Base-by-base conservation (phyloP, 1,140 invertebrate species). In the Rhyacophila brunnea region DNA sequence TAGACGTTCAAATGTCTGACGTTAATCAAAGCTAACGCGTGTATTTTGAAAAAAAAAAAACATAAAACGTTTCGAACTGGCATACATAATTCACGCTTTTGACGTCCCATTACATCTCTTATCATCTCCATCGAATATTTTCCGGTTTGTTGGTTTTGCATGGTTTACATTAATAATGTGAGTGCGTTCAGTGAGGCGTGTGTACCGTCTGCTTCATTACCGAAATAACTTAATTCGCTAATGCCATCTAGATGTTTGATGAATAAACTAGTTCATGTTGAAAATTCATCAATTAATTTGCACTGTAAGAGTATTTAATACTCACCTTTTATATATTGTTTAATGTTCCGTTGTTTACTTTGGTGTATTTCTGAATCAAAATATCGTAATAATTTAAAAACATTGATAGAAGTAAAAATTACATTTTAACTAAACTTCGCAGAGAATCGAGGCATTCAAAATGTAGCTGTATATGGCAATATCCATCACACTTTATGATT, bases 201-300 rank as follows among this genome's bases (percentile, higher is more conserved):
- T 42, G 28, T 18, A 53, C 23, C 50, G 34, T 43, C 42, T 55
- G 52, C 23, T 35, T 43, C 42, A 45, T 55, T 55, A 55, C 52
- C 28, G 17, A 46, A 55, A 45, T 45, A 55, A 45, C 43, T 45
- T 20, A 19, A 19, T 20, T 28, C 23, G 23, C 23, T 28, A 28
- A 28, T 28, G 23, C 23, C 23, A 28, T 28, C 23, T 28, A 28
- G 14, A 36, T 52, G 38, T 52, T 43, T 23, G 20, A 23, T 28
- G 19, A 52, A 20, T 10, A 14, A 52, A 52, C 19, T 43, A 52
- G 49, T 52, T 52, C 49, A 28, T 11, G 36, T 23, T 52, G 35
- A 43, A 52, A 52, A 52, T 52, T 19, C 38, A 52, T 52, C 42
- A 36, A 52, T 38, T 38, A 50, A 35, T 20, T 38, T 23, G 9